Base-by-base conservation (phyloP, 92 coral and sea anemone genomes). In the Umimayanthus kanabou region DNA sequence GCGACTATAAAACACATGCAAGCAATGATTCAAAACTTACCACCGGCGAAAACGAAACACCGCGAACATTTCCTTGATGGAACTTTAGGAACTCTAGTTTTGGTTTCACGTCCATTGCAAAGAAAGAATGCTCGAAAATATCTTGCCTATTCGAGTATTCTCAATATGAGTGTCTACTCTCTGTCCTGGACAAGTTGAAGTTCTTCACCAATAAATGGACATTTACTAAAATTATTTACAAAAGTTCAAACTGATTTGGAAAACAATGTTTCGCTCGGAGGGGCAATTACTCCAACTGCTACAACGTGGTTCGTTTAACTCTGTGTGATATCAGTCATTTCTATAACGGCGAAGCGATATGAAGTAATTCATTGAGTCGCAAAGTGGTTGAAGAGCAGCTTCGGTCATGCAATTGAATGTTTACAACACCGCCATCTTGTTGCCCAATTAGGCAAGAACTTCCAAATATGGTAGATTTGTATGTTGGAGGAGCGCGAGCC, bases 11-110 rank as follows among this genome's bases (percentile, higher is more conserved):
- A 61, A 61, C 8, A 72, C 76, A 16, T 29, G 22, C 14, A 25
- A 77, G 26, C 37, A 0, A 23, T 9, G 22, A 26, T 9, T 9
- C 61, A 26, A 40, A 88, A 55, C 93, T 91, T 90, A 95, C 98
- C 93, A 93, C 91, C 3, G 98, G 98, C 37, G 98, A 95, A 73
- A 95, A 95, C 18, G 98, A 94, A 22, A 95, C 96, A 23, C 98
- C 98, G 72, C 98, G 91, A 39, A 95, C 94, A 85, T 91, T 92
- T 72, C 96, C 98, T 79, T 94, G 91, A 73, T 95, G 98, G 88
- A 91, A 95, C 87, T 90, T 90, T 67, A 95, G 87, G 81, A 93
- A 93, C 89, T 95, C 96, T 39, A 95, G 91, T 76, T 89, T 88
- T 33, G 94, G 86, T 74, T 82, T 88, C 40, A 93, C 89, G 64